Evolutionary conservation across 1,140 invertebrate species (phyloP), one percentile per base, ranked within the genome.

Genomic region (Drosophila parabipectinata): DNA sequence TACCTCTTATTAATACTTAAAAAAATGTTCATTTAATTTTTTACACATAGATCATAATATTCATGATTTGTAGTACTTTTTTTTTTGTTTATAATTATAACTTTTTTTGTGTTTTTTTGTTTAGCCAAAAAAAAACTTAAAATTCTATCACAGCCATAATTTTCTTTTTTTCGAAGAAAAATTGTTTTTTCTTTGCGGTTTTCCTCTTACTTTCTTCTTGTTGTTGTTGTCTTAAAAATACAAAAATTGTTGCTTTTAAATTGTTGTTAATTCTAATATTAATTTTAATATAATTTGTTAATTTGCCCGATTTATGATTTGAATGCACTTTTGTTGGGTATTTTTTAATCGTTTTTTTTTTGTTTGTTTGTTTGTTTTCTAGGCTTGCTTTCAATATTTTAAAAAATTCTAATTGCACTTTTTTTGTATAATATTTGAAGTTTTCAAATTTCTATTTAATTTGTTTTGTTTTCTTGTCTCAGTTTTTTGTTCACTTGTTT

Each of bases 331-430:
- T 79, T 76, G 74, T 84, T 84, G 59, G 55, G 75, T 48, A 59
- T 72, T 62, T 48, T 62, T 63, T 68, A 28, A 28, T 28, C 6
- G 1, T 28, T 72, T 77, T 61, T 54, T 88, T 85, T 72, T 72
- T 77, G 64, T 54, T 88, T 85, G n/a, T n/a, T n/a, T n/a, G n/a
- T n/a, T 72, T 77, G 64, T 54, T 88, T 85, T 72, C 51, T 60
- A 69, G 66, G 66, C 66, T 69, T 69, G 50, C 62, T 56, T 69
- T 79, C 73, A 77, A 83, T 85, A 77, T 87, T 80, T 83, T 64
- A 71, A 77, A 87, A 88, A 88, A 88, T 88, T 88, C 83, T 88
- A 88, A 88, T 88, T 88, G 83, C 83, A 88, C 83, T 88, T 88
- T 87, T 83, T 77, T 72, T 80, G 57, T 85, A 64, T 85, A 68